Evolutionary conservation across 2,888 invertebrate genomes (phyloP).

Genomic region (Chirona hameri): DNA sequence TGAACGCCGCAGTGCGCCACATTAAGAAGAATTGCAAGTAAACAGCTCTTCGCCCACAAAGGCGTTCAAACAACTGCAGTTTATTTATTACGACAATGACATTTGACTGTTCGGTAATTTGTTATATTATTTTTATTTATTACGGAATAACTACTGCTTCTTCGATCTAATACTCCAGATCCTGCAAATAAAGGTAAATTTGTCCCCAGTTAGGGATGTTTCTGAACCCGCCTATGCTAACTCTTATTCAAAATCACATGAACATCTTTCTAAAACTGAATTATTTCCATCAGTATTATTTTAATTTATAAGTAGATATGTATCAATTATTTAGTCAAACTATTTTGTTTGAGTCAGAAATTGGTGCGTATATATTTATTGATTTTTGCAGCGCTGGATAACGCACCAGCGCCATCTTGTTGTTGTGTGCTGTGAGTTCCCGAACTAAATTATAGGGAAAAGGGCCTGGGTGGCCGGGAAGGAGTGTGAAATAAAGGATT

Average conservation of each 20-base stretch:
- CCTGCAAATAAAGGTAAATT: too few relatives aligned
- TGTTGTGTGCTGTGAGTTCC: not conserved
- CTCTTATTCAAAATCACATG: too few relatives aligned
- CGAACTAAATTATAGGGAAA: not conserved
- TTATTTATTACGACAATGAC: not conserved
- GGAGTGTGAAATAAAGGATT: not conserved
- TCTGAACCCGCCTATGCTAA: not conserved
- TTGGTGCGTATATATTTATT: not conserved
- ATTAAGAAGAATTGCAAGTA: not conserved
- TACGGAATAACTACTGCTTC: not conserved
- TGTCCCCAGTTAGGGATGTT: not conserved
- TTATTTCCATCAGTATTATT: not conserved
- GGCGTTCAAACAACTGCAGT: too few relatives aligned
- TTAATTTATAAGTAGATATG: not conserved
- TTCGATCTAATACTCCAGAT: too few relatives aligned
- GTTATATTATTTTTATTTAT: not conserved
- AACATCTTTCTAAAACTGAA: not conserved
- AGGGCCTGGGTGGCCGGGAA: not conserved
- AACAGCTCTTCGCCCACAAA: not conserved
- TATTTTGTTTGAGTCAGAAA: too few relatives aligned
- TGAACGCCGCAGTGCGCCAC: not conserved
- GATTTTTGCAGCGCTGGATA: constrained; percentile 9
- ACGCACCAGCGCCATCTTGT: constrained; percentile 8
- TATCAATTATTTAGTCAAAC: not conserved
- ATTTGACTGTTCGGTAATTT: not conserved